Conservation (phyloP, 2,113 vertebrate species). For the Thryonomys swinderianus region DNA sequence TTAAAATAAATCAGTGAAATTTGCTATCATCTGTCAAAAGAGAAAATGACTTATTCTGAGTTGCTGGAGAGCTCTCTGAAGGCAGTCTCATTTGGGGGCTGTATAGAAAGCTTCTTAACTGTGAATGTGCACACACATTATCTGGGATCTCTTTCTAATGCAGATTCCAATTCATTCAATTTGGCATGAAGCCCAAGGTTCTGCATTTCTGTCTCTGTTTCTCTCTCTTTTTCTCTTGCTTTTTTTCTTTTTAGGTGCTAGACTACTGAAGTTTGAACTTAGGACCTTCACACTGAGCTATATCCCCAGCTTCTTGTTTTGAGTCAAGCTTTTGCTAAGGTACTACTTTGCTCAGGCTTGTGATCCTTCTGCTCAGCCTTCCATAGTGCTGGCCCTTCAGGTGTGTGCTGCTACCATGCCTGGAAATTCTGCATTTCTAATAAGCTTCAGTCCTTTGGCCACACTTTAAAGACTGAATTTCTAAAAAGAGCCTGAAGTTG, state of each 20-base stretch:
- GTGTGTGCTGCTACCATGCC: neutral
- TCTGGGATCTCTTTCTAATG: conserved; percentile 44
- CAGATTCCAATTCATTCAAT: neutral
- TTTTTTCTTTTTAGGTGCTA: neutral
- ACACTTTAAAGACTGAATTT: neutral
- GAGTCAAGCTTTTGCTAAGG: neutral
- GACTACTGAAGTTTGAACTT: neutral
- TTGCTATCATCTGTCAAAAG: conserved; percentile 33
- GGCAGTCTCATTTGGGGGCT: conserved; percentile 14
- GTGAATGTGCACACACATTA: neutral
- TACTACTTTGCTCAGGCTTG: neutral
- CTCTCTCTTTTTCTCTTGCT: neutral
- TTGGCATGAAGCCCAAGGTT: neutral
- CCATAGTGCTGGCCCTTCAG: neutral
- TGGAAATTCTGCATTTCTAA: neutral
- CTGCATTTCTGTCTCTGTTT: neutral
- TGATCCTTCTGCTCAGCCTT: neutral
- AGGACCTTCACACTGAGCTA: neutral
- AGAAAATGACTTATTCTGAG: conserved; percentile 34
- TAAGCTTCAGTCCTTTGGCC: neutral
- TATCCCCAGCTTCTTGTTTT: neutral
- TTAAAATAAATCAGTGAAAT: neutral
- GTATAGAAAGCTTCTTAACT: conserved; percentile 29
- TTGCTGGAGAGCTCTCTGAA: conserved; percentile 25
- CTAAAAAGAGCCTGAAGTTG: neutral